Base-by-base conservation (phyloP, 2,888 invertebrate genomes). In the Polyploca ridens region DNA sequence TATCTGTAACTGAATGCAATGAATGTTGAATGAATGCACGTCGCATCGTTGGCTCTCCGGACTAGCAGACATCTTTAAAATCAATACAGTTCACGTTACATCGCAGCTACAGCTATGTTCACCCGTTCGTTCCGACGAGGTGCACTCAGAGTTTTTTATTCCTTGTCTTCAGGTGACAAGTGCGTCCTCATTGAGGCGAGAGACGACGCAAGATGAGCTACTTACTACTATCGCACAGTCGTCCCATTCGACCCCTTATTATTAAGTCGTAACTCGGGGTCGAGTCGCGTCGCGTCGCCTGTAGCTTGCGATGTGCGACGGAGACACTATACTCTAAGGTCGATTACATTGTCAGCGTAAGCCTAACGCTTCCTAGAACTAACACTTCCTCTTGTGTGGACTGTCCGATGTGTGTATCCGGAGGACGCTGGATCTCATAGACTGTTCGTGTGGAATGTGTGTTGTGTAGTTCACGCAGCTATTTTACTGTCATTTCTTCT, bases 131-230 rank as follows among this genome's bases (percentile, higher is more conserved):
- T 87, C 83, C 84, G 85, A 88, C 86, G 91, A 90, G 91, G 90
- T 89, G 89, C 93, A 93, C 93, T 93, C 91, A 94, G 93, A 91
- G 88, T 87, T 86, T 94, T 94, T 94, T 94, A 91, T 94, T 95
- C 95, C 94, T 95, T 95, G 95, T 95, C 94, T 95, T 94, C 95
- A 96, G 97, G 97, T 96, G 97, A 97, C 95, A 97, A 96, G 95
- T 96, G 96, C 95, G 96, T 96, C 93, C 95, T 97, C 91, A 96
- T 96, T 95, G 96, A 95, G 95, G 96, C 96, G 94, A 96, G 96
- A 93, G 96, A 96, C 94, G 95, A 95, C 92, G 89, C 91, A 92
- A 90, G 94, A 93, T 93, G 94, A 93, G 90, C 94, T 84, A 87
- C 94, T 94, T 87, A 83, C 91, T 87, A 86, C 91, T 91, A 82